These are phyloP conservation scores for Agrypnia vestita DNA, from an alignment of 1,140 invertebrate genomes.

Conservation along the genomic window DNA sequence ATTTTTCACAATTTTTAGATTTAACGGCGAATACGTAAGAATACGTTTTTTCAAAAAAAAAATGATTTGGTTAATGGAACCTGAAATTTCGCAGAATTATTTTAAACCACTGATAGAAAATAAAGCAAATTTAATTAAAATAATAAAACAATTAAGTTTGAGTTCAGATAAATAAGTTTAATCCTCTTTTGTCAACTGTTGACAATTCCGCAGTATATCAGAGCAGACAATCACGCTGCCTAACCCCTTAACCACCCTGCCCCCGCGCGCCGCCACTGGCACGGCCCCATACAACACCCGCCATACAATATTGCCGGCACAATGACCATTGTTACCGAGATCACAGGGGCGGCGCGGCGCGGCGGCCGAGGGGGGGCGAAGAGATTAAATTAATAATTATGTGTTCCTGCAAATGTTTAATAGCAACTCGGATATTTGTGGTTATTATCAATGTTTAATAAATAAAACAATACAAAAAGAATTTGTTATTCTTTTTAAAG, in stretches of 20 bases:
- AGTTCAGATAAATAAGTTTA: background rate
- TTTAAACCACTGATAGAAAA: too few relatives aligned
- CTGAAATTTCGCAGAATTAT: too few relatives aligned
- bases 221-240: conserved; percentile 5
- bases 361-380: background rate
- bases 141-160: background rate
- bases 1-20: too few relatives aligned
- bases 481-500: too few relatives aligned
- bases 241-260: background rate
- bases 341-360: conserved; percentile 16
- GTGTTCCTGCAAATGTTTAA: background rate
- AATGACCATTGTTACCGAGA: conserved; percentile 36
- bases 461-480: background rate
- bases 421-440: conserved; percentile 2
- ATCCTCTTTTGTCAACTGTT: background rate
- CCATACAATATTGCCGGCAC: conserved; percentile 34
- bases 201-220: background rate
- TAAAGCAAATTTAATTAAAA: background rate
- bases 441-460: background rate
- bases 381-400: conserved; percentile 37
- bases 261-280: conserved; percentile 23
- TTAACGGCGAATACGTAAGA: too few relatives aligned
- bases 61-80: too few relatives aligned
- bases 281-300: conserved; percentile 15
- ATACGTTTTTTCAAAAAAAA: too few relatives aligned